Evolutionary conservation across 2,797 vertebrate genomes (phyloP), one percentile per base, ranked within the genome.

Genomic region (Merluccius polli): DNA sequence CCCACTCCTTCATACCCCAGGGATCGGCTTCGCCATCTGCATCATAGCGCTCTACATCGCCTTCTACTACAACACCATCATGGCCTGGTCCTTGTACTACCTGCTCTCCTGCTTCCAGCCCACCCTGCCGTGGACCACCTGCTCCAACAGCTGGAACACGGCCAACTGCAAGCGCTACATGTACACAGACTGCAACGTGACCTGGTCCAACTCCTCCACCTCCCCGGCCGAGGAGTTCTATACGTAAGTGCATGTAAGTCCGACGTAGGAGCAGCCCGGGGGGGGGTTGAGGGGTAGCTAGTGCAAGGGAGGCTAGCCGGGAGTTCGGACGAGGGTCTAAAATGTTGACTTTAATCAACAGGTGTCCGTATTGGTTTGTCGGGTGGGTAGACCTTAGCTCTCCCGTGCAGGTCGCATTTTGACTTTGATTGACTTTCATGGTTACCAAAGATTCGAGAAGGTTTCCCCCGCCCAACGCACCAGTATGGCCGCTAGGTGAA

Each of bases 31-130:
- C 41, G 95, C 98, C 91, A 99, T 99, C 93, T 99, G 97, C 91
- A 92, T 99, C 85, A 96, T 99, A 52, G 95, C 96, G 67, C 95
- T 99, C 74, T 99, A 98, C 33, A 86, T 99, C 0, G 95, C 97
- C 84, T 99, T 98, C 91, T 99, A 99, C 92, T 99, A 99, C 91
- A 99, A 99, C 92, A 99, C 98, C 91, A 98, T 99, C 88, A 99
- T 99, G 94, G 97, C 98, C 80, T 99, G 98, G 98, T 97, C 97
- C 0, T 90, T 99, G 82, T 99, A 98, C 92, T 99, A 99, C 94
- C 95, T 99, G 87, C 81, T 98, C 9, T 97, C 96, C 0, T 99
- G 98, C 52, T 97, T 99, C 84, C 93, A 91, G 33, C 69, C 90
- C 69, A 94, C 92, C 44, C 93, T 99, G 87, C 98, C 98, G 16